These are phyloP conservation scores for Leucosticte australis DNA, from an alignment of 2,113 vertebrate genomes.

Conservation along the genomic window DNA sequence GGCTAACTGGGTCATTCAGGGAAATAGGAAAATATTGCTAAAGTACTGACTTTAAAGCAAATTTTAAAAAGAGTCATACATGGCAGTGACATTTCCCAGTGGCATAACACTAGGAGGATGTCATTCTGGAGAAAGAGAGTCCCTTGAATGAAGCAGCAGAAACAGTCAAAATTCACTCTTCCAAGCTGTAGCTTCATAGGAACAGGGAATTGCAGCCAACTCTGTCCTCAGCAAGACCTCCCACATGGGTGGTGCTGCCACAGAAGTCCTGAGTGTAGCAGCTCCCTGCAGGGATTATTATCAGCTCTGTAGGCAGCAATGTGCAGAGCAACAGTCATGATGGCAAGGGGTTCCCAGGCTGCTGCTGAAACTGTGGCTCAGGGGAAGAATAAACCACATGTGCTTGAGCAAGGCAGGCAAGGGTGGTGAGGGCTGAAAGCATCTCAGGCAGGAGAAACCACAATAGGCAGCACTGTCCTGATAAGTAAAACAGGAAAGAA, in stretches of 20 bases:
- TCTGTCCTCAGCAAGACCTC: not conserved
- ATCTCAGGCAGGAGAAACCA: not conserved
- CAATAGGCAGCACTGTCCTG: not conserved
- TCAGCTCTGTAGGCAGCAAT: not conserved
- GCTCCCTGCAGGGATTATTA: not conserved
- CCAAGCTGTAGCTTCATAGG: not conserved
- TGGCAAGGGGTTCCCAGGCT: not conserved
- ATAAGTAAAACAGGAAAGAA: not conserved
- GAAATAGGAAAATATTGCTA: not conserved
- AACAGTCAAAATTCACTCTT: not conserved
- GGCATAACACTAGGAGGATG: not conserved
- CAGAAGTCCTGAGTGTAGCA: not conserved
- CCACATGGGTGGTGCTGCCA: not conserved
- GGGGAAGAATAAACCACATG: not conserved
- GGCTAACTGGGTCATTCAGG: not conserved
- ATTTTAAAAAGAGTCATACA: not conserved
- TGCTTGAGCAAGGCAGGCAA: not conserved
- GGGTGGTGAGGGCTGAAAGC: not conserved
- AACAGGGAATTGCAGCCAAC: not conserved
- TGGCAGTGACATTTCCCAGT: not conserved
- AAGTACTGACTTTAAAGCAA: not conserved
- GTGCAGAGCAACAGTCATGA: accelerated
- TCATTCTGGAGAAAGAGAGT: accelerated
- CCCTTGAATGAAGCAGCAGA: not conserved
- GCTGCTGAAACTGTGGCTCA: not conserved